Conservation (phyloP, 2,113 vertebrate genomes). For the Solenodon paradoxus region DNA sequence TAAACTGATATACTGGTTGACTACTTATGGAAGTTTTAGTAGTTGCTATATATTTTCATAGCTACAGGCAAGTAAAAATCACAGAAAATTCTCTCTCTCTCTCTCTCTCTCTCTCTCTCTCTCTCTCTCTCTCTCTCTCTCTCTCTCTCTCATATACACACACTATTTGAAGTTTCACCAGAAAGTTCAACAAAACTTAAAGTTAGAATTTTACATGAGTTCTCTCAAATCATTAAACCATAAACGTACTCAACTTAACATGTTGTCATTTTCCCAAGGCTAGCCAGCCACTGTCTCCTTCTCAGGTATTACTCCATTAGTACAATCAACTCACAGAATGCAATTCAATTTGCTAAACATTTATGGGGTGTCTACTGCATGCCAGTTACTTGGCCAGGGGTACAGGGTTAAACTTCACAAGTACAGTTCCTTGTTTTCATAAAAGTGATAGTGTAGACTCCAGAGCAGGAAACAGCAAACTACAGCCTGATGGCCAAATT, state of each 20-base stretch:
- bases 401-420: not conserved
- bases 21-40: not conserved
- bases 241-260: conserved; percentile 34
- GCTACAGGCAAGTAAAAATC: not conserved
- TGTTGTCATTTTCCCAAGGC: not conserved
- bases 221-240: not conserved
- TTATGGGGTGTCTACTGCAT: not conserved
- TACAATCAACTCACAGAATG: not conserved
- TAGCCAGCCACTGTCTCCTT: not conserved
- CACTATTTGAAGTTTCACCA: conserved; percentile 13
- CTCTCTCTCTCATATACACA: not conserved
- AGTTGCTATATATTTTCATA: conserved; percentile 16
- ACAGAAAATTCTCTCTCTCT: too few species aligned
- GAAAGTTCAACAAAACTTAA: conserved; percentile 26
- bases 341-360: not conserved
- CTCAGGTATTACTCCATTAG: not conserved
- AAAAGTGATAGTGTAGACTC: not conserved
- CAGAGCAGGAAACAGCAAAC: not conserved
- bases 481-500: not conserved
- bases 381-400: not conserved
- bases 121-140: not conserved
- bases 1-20: not conserved
- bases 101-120: not conserved
- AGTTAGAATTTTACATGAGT: conserved; percentile 3
- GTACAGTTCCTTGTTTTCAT: not conserved